A percentile compares a stretch with the other conserved stretches of the same genome.
phyloP scores from a whole-genome alignment of 2,888 invertebrate species.

The Dastarcus helophoroides region DNA sequence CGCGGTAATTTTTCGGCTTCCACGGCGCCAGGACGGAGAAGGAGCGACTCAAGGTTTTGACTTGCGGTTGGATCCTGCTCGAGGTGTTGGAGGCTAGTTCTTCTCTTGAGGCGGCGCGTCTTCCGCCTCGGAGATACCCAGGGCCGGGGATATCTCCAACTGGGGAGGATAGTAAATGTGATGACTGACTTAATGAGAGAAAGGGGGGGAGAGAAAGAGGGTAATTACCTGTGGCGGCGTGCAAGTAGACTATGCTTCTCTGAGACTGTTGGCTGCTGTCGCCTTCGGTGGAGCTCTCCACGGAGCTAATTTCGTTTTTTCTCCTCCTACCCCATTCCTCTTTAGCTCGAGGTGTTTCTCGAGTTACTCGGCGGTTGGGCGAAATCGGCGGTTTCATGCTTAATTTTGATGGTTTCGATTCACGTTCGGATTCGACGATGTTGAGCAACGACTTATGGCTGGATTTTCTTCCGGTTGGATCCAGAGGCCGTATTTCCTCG shows the following conservation, averaged over 20 bases:
- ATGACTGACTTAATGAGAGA: no score
- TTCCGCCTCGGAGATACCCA: conserved; percentile 38
- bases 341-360: conserved; percentile 35
- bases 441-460: conserved; percentile 36
- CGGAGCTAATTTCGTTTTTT: conserved; percentile 43
- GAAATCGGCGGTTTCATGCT: conserved; percentile 34
- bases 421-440: conserved; percentile 25
- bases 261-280: conserved; percentile 71
- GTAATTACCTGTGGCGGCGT: conserved; percentile 63
- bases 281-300: conserved; percentile 60
- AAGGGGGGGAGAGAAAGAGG: no score
- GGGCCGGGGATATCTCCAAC: conserved; percentile 80
- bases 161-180: no score
- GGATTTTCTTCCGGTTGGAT: conserved; percentile 33
- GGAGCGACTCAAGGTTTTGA: conserved; percentile 63
- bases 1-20: conserved; percentile 63
- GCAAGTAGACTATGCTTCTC: conserved; percentile 72
- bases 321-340: conserved; percentile 34
- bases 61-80: conserved; percentile 49
- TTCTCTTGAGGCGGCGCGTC: conserved; percentile 57
- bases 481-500: conserved; percentile 36
- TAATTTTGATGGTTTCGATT: conserved; percentile 22
- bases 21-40: conserved; percentile 78
- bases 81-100: conserved; percentile 57
- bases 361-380: conserved; percentile 23